Evolutionary conservation across 2,113 vertebrate species (phyloP).

Genomic region (Channa argus): DNA sequence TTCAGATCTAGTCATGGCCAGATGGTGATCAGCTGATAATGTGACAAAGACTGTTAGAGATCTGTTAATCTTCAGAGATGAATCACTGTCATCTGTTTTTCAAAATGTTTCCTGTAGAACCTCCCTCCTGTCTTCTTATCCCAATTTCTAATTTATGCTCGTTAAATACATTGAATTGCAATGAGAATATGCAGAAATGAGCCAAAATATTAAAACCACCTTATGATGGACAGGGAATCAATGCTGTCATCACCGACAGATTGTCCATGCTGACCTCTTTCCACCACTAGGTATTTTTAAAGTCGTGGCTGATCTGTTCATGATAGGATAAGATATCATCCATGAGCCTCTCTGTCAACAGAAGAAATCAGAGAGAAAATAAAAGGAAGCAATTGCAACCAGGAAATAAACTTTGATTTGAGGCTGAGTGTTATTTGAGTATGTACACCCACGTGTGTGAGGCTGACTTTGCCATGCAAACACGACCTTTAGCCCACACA

Average conservation of each 20-base stretch:
- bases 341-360: background rate
- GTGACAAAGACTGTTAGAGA: background rate
- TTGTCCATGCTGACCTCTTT: no score
- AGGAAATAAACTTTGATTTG: background rate
- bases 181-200: background rate
- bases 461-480: slow-evolving; percentile 17
- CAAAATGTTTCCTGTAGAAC: background rate
- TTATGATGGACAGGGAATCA: no score
- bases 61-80: background rate
- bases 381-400: background rate
- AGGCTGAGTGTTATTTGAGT: background rate
- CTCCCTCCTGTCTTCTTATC: background rate
- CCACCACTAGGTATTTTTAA: no score
- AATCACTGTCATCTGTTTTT: slow-evolving; percentile 2
- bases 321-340: no score
- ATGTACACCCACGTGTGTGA: background rate
- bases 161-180: background rate
- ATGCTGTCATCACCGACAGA: no score
- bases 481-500: slow-evolving; percentile 43
- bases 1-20: background rate
- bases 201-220: no score
- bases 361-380: background rate
- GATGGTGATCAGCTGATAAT: background rate
- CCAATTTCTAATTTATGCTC: background rate
- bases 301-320: no score